These are phyloP conservation scores for Drosophila sturtevanti DNA, from an alignment of 1,140 invertebrate genomes.

Conservation along the genomic window DNA sequence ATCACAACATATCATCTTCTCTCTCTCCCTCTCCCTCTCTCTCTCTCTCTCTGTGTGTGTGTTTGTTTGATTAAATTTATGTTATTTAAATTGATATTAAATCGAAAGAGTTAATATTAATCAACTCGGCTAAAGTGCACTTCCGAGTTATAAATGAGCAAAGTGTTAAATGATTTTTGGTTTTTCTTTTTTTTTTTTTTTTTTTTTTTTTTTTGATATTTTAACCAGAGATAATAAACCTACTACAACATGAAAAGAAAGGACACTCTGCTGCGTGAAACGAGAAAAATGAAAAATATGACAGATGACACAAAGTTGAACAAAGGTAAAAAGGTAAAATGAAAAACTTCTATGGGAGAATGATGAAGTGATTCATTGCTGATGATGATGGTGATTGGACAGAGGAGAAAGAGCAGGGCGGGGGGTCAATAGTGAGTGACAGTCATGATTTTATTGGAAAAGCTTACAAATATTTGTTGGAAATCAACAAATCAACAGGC, in stretches of 20 bases:
- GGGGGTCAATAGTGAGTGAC: slow-evolving; percentile 49
- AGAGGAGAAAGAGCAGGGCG: not conserved
- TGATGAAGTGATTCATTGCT: slow-evolving; percentile 71
- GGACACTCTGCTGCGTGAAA: slow-evolving; percentile 30
- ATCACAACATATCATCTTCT: no score
- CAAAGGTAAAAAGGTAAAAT: slow-evolving; percentile 25
- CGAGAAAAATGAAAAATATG: slow-evolving; percentile 50
- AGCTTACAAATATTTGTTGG: slow-evolving; percentile 70
- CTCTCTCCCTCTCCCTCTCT: not conserved
- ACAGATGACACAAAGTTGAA: slow-evolving; percentile 55
- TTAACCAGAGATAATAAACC: slow-evolving; percentile 30
- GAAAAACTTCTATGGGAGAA: slow-evolving; percentile 13
- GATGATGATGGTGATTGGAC: not conserved
- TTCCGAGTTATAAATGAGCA: slow-evolving; percentile 22
- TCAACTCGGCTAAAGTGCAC: not conserved
- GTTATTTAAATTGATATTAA: slow-evolving; percentile 74
- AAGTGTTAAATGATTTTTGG: slow-evolving; percentile 9
- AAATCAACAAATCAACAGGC: slow-evolving; percentile 71
- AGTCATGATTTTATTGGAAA: slow-evolving; percentile 65
- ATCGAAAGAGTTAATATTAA: slow-evolving; percentile 35
- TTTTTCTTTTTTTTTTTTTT: not conserved
- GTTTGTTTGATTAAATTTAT: slow-evolving; percentile 56
- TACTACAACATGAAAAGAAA: slow-evolving; percentile 21
- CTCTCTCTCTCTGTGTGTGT: not conserved
- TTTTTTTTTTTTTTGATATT: no score